Evolutionary conservation across 2,888 invertebrate species (phyloP).

Genomic region (Germaria angustata): DNA sequence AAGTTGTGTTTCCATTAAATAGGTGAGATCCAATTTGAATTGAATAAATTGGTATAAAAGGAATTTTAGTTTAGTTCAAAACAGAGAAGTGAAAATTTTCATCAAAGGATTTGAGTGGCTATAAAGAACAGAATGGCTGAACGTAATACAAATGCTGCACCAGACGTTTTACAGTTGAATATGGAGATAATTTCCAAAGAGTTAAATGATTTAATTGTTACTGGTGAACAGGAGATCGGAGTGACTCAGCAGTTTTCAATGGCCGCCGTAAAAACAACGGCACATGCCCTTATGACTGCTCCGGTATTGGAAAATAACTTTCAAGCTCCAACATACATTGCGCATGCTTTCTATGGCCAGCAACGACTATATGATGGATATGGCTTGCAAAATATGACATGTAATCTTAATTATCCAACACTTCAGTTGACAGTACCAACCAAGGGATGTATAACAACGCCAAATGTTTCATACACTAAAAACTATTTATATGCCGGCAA

Average conservation of each 20-base stretch:
- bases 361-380: background rate
- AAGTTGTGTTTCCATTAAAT: background rate
- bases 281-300: background rate
- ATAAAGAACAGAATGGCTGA: background rate
- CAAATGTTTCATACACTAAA: background rate
- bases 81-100: background rate
- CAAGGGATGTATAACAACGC: background rate
- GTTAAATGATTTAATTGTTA: constrained; percentile 53
- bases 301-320: background rate
- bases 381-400: background rate
- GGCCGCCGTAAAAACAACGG: background rate
- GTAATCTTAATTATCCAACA: background rate
- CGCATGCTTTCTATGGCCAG: background rate
- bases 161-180: constrained; percentile 57
- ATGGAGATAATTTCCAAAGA: constrained; percentile 66
- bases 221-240: constrained; percentile 20
- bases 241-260: background rate
- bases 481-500: background rate
- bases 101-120: background rate
- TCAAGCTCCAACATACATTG: background rate
- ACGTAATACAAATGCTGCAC: constrained; percentile 1
- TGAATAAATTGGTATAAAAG: background rate
- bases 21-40: background rate
- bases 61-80: background rate
- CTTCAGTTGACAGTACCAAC: background rate